Evolutionary conservation across 2,797 vertebrate species (phyloP).

Genomic region (Leptoclinus maculatus): DNA sequence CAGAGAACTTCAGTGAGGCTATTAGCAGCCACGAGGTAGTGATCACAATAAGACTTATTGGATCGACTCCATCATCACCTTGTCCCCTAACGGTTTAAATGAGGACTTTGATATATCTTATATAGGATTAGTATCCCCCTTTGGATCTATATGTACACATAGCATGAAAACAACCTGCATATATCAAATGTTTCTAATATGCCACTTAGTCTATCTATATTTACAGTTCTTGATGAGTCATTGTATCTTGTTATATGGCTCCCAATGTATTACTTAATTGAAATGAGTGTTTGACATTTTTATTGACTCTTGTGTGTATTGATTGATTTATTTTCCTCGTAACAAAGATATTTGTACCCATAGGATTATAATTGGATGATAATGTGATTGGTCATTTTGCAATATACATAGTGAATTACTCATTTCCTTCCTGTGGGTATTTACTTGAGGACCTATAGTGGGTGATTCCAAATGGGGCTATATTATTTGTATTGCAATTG

Average conservation of each 20-base stretch:
- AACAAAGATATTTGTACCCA: background rate
- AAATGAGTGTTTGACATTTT: background rate
- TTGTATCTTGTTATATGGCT: background rate
- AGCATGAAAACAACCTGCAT: background rate
- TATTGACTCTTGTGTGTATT: background rate
- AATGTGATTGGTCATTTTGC: background rate
- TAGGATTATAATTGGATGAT: background rate
- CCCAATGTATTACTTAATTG: background rate
- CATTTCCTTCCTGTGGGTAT: background rate
- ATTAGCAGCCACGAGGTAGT: background rate
- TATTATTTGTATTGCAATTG: background rate
- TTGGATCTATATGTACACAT: background rate
- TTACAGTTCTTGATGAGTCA: background rate
- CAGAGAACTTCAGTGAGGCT: slow-evolving; percentile 26
- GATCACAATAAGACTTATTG: background rate
- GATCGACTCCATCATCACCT: background rate
- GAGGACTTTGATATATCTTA: background rate
- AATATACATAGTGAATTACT: background rate
- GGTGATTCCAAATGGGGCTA: background rate
- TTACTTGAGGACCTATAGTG: background rate
- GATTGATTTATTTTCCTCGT: background rate
- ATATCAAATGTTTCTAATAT: background rate
- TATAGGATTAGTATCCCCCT: background rate
- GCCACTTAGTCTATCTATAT: background rate
- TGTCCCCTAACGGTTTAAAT: background rate